Conservation (phyloP, 2,113 vertebrate species). For the Etia nguti region DNA sequence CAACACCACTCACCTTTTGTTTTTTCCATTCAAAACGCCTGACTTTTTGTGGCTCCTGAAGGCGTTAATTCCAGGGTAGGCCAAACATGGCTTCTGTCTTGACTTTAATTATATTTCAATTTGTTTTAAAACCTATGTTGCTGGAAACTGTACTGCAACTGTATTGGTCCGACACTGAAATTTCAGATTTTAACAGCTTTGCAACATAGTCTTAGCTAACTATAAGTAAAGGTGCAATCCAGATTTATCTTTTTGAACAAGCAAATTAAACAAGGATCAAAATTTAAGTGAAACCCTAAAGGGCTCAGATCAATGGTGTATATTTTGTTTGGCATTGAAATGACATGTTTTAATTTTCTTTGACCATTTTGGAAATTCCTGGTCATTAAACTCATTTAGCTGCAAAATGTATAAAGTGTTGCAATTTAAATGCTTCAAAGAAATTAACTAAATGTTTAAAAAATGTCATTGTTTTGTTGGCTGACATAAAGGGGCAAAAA, state of each 20-base stretch:
- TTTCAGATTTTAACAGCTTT: neutral
- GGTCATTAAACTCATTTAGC: neutral
- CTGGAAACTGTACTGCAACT: neutral
- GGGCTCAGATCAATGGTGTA: neutral
- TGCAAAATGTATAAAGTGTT: too few species aligned
- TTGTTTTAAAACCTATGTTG: neutral
- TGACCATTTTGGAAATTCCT: too few species aligned
- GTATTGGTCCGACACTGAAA: neutral
- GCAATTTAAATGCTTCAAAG: too few species aligned
- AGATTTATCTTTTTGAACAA: neutral
- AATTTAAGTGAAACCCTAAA: neutral
- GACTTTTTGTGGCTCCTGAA: slow-evolving; percentile 31
- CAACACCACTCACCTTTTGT: slow-evolving; percentile 16
- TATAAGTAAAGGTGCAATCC: neutral
- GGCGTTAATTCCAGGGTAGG: slow-evolving; percentile 13
- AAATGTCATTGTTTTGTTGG: neutral
- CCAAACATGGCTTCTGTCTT: neutral
- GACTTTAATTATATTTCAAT: neutral
- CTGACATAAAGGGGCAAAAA: neutral
- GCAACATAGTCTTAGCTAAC: neutral
- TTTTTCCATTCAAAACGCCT: slow-evolving; percentile 35
- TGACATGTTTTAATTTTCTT: neutral
- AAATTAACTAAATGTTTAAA: neutral
- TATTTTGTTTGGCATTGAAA: neutral
- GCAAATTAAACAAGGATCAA: neutral